Evolutionary conservation across 2,888 invertebrate species (phyloP).

Genomic region (Deladenus siricidicola): DNA sequence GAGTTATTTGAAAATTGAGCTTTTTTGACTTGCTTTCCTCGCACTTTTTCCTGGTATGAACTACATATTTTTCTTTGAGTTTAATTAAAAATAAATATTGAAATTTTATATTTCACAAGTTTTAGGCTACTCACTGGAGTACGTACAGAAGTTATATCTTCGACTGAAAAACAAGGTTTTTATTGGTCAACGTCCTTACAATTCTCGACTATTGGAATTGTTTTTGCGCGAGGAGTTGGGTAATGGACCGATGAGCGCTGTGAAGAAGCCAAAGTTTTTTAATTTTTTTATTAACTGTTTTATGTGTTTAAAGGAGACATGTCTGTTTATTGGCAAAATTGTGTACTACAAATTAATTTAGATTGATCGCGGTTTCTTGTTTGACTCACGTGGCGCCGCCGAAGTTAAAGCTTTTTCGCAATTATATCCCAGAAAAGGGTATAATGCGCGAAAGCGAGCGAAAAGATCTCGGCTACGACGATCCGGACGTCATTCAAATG

Average conservation of each 20-base stretch:
- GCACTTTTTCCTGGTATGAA: too few species aligned
- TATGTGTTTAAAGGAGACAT: too few species aligned
- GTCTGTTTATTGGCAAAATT: background rate
- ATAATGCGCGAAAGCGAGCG: constrained; percentile 7
- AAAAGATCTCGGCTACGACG: constrained; percentile 17
- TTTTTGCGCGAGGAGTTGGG: constrained; percentile 79
- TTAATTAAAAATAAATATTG: too few species aligned
- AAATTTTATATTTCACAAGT: background rate
- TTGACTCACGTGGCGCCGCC: constrained; percentile 19
- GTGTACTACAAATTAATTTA: constrained; percentile 2
- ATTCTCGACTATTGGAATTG: constrained; percentile 73
- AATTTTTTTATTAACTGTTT: too few species aligned
- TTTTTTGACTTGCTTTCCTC: too few species aligned
- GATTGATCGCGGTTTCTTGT: constrained; percentile 20
- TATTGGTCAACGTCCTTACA: constrained; percentile 78
- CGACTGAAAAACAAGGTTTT: constrained; percentile 88
- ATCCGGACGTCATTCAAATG: constrained; percentile 10
- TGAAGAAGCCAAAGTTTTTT: constrained; percentile 69
- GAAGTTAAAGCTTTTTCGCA: constrained; percentile 18
- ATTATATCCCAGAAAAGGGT: constrained; percentile 7
- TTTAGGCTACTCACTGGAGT: constrained; percentile 5
- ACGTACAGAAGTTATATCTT: constrained; percentile 66
- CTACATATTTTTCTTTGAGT: too few species aligned
- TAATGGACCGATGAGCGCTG: constrained; percentile 74
- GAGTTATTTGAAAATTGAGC: too few species aligned